A percentile compares a stretch with the other conserved stretches of the same genome.
These are phyloP conservation scores for Adelognathus sp. DNA, from an alignment of 2,888 invertebrate genomes.

Conservation along the genomic window DNA sequence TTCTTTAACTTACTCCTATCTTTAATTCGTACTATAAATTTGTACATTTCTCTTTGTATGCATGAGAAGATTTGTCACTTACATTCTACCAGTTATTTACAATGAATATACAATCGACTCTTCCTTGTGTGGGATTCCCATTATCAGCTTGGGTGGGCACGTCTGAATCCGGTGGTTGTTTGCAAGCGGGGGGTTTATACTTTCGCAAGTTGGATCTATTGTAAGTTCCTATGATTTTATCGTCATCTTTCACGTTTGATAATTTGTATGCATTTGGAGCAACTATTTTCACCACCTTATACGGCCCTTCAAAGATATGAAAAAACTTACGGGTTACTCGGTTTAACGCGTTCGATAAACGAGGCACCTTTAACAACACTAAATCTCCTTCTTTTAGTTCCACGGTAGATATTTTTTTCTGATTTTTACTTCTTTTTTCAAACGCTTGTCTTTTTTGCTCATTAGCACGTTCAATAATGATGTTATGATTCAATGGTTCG, in stretches of 20 bases:
- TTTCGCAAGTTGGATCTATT: constrained; percentile 5
- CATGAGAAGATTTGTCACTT: no score
- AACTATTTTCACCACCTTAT: background rate
- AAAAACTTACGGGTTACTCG: constrained; percentile 16
- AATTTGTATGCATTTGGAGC: constrained; percentile 14
- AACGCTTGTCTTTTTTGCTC: background rate
- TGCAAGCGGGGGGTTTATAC: constrained; percentile 1
- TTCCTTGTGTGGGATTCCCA: no score
- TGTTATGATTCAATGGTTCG: background rate
- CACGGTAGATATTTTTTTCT: background rate
- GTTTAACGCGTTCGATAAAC: background rate
- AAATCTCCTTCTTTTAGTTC: constrained; percentile 13
- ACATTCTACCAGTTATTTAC: no score
- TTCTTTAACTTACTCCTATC: no score
- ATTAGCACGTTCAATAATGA: background rate
- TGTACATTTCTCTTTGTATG: no score
- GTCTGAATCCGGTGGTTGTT: background rate
- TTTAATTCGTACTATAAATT: no score
- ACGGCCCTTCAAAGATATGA: constrained; percentile 17
- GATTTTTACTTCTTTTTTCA: background rate
- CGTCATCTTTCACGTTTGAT: background rate
- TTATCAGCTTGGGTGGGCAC: no score
- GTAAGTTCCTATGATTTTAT: background rate
- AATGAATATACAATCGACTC: no score
- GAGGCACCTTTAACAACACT: constrained; percentile 1